Base-by-base conservation (phyloP, 2,797 vertebrate genomes). In the Chloroceryle amazona region DNA sequence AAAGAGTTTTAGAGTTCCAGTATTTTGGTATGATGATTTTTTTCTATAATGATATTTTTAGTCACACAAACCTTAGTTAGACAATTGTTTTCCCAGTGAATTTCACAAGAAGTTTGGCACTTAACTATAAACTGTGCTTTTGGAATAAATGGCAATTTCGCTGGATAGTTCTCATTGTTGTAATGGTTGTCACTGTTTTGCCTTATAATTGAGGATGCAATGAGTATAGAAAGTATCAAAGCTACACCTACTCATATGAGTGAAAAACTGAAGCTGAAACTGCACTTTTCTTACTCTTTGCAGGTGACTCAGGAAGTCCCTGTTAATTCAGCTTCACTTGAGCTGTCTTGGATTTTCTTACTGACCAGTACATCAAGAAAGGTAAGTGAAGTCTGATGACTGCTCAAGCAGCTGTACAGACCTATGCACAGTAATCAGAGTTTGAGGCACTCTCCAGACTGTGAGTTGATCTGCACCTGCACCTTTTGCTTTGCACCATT, bases 361-460 rank as follows among this genome's bases (percentile, higher is more conserved):
- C 31, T 39, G 44, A 9, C 16, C 28, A 33, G 16, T 17, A 13
- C 18, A 18, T 54, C 29, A 80, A 58, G 55, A 57, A 68, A 26
- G 8, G 5, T 13, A 49, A 28, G 9, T 14, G 37, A 73, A 73
- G 13, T 25, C 55, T 80, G 25, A 46, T 16, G 20, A 26, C 13
- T 42, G 25, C 12, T 75, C 11, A 80, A 52, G 11, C 0, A 1
- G 7, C 33, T 0, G 0, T 22, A 41, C 11, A 71, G 28, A 57
- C 5, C 33, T 7, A 6, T 37, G 28, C 20, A 28, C 9, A 25
- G 35, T 10, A 62, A 51, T 14, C 47, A 26, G 12, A 41, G 12
- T 44, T 66, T 28, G 13, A n/a, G 81, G 17, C 11, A 37, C 25
- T 42, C 78, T 73, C 57, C 14, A 62, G 31, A 8, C 23, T 37